These are phyloP conservation scores for Orientallactaga bullata DNA, from an alignment of 2,113 vertebrate species.

Conservation along the genomic window DNA sequence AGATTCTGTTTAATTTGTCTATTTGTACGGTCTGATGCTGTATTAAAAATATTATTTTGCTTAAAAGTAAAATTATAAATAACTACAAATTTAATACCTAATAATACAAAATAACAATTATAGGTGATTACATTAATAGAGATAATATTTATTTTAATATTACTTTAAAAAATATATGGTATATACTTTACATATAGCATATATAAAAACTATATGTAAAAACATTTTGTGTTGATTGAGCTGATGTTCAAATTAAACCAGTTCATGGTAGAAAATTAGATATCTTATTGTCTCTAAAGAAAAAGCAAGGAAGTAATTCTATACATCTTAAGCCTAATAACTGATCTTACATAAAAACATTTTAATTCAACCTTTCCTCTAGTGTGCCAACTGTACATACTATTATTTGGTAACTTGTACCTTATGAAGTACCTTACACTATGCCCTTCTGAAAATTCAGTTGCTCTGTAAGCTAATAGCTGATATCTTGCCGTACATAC, in stretches of 20 bases:
- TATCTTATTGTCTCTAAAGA: neutral
- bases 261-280: conserved; percentile 42
- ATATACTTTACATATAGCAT: too few species aligned
- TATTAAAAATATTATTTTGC: neutral
- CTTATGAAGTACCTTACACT: neutral
- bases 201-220: neutral
- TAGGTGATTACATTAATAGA: neutral
- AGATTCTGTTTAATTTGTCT: neutral
- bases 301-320: neutral
- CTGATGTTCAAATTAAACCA: conserved; percentile 21
- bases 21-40: neutral
- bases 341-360: neutral
- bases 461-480: neutral
- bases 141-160: neutral
- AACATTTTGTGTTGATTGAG: neutral
- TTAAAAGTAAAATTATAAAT: conserved; percentile 42
- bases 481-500: neutral
- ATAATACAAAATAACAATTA: neutral
- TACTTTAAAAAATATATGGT: neutral
- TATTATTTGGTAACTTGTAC: conserved; percentile 1
- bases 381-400: neutral
- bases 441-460: neutral
- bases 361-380: neutral
- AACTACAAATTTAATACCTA: neutral
- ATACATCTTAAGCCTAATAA: neutral